Percentiles rank a stretch among this genome's conserved stretches.
These are phyloP conservation scores for Agonopterix alstromeriana DNA, from an alignment of 2,888 invertebrate genomes.

Conservation along the genomic window DNA sequence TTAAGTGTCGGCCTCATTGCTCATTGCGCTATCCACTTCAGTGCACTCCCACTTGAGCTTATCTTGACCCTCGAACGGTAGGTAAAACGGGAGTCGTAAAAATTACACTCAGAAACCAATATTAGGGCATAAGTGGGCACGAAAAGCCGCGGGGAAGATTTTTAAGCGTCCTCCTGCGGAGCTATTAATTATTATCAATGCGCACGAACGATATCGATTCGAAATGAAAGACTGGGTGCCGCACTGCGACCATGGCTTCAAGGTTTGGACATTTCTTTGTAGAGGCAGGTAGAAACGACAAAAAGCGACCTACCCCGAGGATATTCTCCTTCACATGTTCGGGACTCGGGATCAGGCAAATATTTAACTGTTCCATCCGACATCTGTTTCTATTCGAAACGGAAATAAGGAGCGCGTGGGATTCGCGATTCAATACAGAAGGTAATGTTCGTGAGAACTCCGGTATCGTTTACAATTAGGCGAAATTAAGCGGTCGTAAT, in stretches of 20 bases:
- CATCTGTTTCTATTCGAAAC: slow-evolving; percentile 53
- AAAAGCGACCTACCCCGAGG: slow-evolving; percentile 40
- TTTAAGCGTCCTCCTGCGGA: slow-evolving; percentile 27
- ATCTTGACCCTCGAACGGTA: slow-evolving; percentile 58
- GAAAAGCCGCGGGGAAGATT: slow-evolving; percentile 39
- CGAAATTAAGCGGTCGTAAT: slow-evolving; percentile 62
- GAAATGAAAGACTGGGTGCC: slow-evolving; percentile 51
- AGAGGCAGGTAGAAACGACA: slow-evolving; percentile 38
- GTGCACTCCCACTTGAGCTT: slow-evolving; percentile 50
- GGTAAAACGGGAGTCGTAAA: slow-evolving; percentile 68
- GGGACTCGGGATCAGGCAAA: slow-evolving; percentile 36
- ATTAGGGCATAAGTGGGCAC: slow-evolving; percentile 47
- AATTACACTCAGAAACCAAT: slow-evolving; percentile 60
- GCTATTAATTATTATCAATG: slow-evolving; percentile 66
- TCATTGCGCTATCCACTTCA: slow-evolving; percentile 45
- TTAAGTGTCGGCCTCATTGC: slow-evolving; percentile 48
- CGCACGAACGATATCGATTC: slow-evolving; percentile 58
- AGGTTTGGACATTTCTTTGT: slow-evolving; percentile 20
- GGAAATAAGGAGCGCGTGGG: slow-evolving; percentile 63
- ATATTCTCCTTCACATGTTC: slow-evolving; percentile 36
- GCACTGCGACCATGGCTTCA: slow-evolving; percentile 50
- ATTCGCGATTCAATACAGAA: slow-evolving; percentile 57
- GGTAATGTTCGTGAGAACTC: slow-evolving; percentile 72
- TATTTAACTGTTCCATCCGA: slow-evolving; percentile 38
- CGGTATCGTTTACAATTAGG: slow-evolving; percentile 61